A percentile compares a stretch with the other conserved stretches of the same genome.
These are phyloP conservation scores for Balaenoptera acutorostrata DNA, from an alignment of 2,113 vertebrate genomes.

Conservation along the genomic window DNA sequence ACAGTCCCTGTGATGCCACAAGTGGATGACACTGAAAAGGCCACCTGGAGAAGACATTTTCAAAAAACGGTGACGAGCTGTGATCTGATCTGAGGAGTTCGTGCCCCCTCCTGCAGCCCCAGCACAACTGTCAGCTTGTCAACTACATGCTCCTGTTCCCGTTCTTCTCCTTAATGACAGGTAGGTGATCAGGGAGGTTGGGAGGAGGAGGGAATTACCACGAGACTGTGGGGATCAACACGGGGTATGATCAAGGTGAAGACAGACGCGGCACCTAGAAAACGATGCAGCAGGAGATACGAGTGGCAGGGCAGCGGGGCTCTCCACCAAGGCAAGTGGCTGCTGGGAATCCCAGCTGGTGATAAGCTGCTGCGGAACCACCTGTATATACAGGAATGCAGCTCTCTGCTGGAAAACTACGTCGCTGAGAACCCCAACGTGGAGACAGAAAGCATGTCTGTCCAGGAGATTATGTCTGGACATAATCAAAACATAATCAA, in stretches of 20 bases:
- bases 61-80: background rate
- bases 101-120: background rate
- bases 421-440: background rate
- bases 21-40: background rate
- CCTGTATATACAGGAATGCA: background rate
- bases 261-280: background rate
- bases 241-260: background rate
- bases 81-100: background rate
- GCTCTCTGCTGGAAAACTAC: background rate
- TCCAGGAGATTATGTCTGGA: background rate
- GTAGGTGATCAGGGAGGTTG: background rate
- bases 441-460: background rate
- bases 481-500: background rate
- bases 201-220: constrained; percentile 36
- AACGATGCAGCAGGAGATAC: background rate
- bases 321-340: background rate
- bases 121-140: background rate
- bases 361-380: background rate
- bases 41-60: background rate
- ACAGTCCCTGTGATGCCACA: background rate
- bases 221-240: background rate
- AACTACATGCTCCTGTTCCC: background rate
- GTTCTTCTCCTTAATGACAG: constrained; percentile 48
- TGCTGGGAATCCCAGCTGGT: background rate
- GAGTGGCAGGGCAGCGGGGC: background rate